Percentiles rank a stretch among this genome's conserved stretches.
Evolutionary conservation across 2,888 invertebrate genomes (phyloP).

Genomic region (Fragum whitleyi): DNA sequence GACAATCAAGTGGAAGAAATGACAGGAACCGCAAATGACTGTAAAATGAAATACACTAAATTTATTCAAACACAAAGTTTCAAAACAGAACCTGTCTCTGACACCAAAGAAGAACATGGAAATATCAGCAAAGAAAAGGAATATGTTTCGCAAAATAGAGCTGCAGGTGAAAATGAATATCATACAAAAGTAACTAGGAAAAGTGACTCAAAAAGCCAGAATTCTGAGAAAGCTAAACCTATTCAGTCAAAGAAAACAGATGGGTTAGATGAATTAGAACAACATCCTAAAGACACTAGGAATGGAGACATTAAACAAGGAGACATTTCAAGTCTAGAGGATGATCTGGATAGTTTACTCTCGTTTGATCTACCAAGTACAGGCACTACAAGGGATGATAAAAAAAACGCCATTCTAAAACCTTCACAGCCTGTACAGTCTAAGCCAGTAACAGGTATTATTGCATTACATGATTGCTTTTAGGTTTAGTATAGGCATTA

Average conservation of each 20-base stretch:
- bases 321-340: constrained; percentile 8
- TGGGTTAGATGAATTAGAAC: too few relatives aligned
- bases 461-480: too few relatives aligned
- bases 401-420: background rate
- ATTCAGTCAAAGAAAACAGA: too few relatives aligned
- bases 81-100: background rate
- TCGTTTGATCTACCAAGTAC: background rate
- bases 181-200: background rate
- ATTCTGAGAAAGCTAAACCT: too few relatives aligned
- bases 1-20: constrained; percentile 44
- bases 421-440: background rate
- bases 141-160: background rate
- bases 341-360: constrained; percentile 16
- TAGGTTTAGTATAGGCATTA: too few relatives aligned
- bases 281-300: background rate
- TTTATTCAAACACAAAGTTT: background rate
- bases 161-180: background rate
- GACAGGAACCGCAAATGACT: constrained; percentile 10
- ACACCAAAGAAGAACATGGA: background rate
- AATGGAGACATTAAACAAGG: background rate
- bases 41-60: background rate
- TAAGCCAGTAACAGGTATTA: too few relatives aligned
- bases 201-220: background rate
- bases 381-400: too few relatives aligned
- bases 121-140: background rate